phyloP scores from a whole-genome alignment of 2,797 vertebrate genomes.

The Rhinogobio ventralis region DNA sequence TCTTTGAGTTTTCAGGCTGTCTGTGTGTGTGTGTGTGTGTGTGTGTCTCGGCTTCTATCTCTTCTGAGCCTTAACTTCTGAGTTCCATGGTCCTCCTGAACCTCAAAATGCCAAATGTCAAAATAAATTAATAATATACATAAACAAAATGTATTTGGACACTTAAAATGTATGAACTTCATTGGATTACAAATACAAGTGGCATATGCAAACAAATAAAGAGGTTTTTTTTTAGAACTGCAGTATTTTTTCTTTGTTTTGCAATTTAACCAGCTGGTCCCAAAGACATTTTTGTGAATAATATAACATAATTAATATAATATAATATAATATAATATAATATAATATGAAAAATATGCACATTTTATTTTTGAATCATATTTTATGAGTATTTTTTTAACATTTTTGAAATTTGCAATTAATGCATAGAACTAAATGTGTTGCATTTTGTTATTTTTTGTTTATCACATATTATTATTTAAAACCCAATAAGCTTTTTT shows the following conservation, averaged over 20 bases:
- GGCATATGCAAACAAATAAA: conserved; percentile 8
- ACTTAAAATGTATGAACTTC: not conserved
- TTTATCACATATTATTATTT: too few relatives aligned
- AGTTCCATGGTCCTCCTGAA: conserved; percentile 7
- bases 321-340: not conserved
- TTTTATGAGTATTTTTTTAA: not conserved
- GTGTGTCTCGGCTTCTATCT: conserved; percentile 30
- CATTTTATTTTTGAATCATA: not conserved
- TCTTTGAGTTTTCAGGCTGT: conserved; percentile 46
- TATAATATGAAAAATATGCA: not conserved
- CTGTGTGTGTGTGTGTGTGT: conserved; percentile 50
- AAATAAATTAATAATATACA: conserved; percentile 14
- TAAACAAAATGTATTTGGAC: not conserved
- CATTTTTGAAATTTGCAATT: not conserved
- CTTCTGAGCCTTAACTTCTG: conserved; percentile 38
- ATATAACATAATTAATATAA: not conserved
- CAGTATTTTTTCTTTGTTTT: not conserved
- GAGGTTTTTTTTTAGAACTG: not conserved
- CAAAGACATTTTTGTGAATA: not conserved
- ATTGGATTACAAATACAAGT: not conserved
- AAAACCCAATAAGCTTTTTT: too few relatives aligned
- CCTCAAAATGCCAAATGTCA: conserved; percentile 8
- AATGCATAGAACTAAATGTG: not conserved
- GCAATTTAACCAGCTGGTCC: not conserved
- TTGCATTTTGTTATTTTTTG: too few relatives aligned